Evolutionary conservation across 2,113 vertebrate species (phyloP).

Genomic region (Corythornis madagascariensis): DNA sequence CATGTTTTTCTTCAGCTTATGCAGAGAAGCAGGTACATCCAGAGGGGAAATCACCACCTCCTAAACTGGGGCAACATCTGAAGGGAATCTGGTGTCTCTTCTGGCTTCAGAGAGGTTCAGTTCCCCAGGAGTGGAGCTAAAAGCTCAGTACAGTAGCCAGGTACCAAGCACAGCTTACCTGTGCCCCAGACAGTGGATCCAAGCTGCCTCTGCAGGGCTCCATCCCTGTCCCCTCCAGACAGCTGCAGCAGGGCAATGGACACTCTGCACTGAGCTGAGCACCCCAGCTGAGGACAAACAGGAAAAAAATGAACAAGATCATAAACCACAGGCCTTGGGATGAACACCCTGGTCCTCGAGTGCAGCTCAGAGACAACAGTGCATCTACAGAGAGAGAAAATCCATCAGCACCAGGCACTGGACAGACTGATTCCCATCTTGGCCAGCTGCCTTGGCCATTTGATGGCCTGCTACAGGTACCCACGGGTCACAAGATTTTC

Average conservation of each 20-base stretch:
- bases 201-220: not conserved
- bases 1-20: not conserved
- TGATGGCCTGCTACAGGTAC: not conserved
- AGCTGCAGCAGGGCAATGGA: not conserved
- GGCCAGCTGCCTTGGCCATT: not conserved
- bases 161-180: fast-evolving
- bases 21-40: not conserved
- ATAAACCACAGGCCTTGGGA: not conserved
- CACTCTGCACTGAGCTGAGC: not conserved
- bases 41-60: not conserved
- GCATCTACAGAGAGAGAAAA: not conserved
- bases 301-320: not conserved
- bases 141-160: not conserved
- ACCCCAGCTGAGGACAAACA: not conserved
- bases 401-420: not conserved
- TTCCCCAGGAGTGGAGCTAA: not conserved
- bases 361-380: not conserved
- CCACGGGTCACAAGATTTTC: not conserved
- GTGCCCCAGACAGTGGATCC: not conserved
- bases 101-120: not conserved
- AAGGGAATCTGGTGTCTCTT: not conserved
- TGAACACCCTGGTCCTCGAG: not conserved
- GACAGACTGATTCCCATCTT: not conserved
- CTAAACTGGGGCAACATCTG: not conserved
- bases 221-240: not conserved